Evolutionary conservation across 2,113 vertebrate genomes (phyloP), one percentile per base, ranked within the genome.

Genomic region (Gallinago undulata): DNA sequence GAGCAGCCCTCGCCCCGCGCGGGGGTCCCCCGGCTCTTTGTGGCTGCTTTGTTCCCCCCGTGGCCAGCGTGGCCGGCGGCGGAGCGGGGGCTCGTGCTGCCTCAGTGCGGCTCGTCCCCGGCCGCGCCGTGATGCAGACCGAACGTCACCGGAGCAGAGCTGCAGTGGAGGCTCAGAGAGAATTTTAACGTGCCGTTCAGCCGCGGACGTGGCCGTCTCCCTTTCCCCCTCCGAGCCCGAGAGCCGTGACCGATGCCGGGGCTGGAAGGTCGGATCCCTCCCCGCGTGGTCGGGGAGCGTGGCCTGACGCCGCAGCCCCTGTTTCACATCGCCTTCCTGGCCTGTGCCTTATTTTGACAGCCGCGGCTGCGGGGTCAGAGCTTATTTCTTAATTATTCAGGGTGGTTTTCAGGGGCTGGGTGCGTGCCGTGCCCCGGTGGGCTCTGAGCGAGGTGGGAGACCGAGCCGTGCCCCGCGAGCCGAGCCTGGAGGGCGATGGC

Each of bases 101-200:
- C 87, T 77, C 37, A 19, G 90, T 12, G 45, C 33, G 7, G 79
- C 66, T 93, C 25, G 35, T 17, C 25, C 30, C 75, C 19, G 28
- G 50, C 80, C 27, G 37, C 9, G 83, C 30, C 33, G 83, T 95
- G 96, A 96, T 96, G 96, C 96, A 96, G 94, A 75, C 93, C 43
- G 47, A 92, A 95, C 94, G 96, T 96, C 96, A 97, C 93, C 6
- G 23, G 85, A 30, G 80, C 67, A 95, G 87, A 96, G 92, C 96
- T 96, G 96, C 96, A 95, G 95, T 96, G 94, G 43, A 66, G 82
- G 93, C 95, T 93, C 73, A 94, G 91, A 9, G 93, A 96, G 96
- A 96, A 96, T 97, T 93, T 96, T 96, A 97, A 97, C 96, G 64
- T 96, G 90, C 55, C n/a, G 39, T 64, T 72, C 80, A 47, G 73